A percentile compares a stretch with the other conserved stretches of the same genome.
phyloP scores from a whole-genome alignment of 2,797 vertebrate species.

The Emys orbicularis region DNA sequence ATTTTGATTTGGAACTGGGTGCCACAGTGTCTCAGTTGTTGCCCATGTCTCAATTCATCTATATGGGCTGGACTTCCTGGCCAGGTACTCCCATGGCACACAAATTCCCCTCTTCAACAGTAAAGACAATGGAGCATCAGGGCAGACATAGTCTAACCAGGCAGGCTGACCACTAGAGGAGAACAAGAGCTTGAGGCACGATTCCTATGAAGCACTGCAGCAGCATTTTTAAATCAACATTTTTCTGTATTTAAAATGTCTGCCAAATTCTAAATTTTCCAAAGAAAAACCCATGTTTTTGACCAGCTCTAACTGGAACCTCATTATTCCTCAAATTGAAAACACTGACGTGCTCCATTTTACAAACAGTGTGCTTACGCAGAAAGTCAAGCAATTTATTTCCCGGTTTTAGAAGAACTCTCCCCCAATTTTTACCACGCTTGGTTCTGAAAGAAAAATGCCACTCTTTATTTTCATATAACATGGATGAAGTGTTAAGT shows the following conservation, averaged over 20 bases:
- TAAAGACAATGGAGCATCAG: background rate
- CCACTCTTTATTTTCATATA: background rate
- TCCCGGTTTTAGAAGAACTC: background rate
- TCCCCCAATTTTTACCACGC: background rate
- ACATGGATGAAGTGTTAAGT: background rate
- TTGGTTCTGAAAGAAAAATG: background rate
- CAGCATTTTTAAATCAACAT: background rate
- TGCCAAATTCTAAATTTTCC: background rate
- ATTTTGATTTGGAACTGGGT: background rate
- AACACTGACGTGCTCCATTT: background rate
- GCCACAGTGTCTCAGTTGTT: background rate
- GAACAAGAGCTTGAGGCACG: background rate
- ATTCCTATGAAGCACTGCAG: background rate
- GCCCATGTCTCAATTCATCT: background rate
- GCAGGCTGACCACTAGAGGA: background rate
- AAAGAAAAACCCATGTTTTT: background rate
- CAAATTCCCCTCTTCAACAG: too few relatives aligned
- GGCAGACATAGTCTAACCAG: background rate
- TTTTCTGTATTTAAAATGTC: background rate
- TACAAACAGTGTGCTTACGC: background rate
- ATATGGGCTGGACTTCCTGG: background rate
- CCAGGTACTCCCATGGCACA: too few relatives aligned
- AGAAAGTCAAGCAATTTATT: background rate
- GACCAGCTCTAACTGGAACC: background rate
- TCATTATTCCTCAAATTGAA: background rate